Conservation (phyloP, 2,797 vertebrate species). For the Coregonus ussuriensis region DNA sequence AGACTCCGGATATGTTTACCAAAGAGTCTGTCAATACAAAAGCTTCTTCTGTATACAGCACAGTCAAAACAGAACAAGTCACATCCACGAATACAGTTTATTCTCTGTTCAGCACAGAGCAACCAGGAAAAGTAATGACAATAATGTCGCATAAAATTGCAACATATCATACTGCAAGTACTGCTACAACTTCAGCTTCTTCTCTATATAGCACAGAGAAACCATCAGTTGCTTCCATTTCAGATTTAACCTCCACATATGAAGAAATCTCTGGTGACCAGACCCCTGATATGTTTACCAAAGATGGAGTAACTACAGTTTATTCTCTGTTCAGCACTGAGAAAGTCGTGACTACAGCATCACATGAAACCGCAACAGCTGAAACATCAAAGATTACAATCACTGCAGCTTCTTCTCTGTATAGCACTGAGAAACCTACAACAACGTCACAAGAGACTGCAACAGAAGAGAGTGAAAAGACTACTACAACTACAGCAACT, state of each 20-base stretch:
- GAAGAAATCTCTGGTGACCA: background rate
- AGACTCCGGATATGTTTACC: background rate
- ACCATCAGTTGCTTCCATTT: background rate
- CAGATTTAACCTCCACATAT: background rate
- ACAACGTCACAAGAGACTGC: background rate
- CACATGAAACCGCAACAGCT: slow-evolving; percentile 2
- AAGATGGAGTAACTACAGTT: background rate
- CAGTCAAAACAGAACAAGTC: too few relatives aligned
- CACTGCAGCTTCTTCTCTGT: too few relatives aligned
- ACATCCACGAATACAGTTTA: background rate
- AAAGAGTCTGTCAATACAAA: background rate
- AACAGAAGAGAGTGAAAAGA: slow-evolving; percentile 1
- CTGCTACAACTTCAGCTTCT: too few relatives aligned
- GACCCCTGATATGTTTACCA: background rate
- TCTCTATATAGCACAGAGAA: background rate
- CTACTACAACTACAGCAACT: background rate
- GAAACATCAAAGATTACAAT: too few relatives aligned
- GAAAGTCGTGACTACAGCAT: background rate
- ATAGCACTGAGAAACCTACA: slow-evolving; percentile 8
- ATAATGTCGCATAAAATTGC: background rate
- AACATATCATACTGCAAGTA: background rate
- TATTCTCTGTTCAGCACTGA: background rate
- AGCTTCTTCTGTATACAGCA: background rate
- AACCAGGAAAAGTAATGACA: background rate
- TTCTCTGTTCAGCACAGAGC: slow-evolving; percentile 9